Evolutionary conservation across 2,888 invertebrate genomes (phyloP).

Genomic region (Heliconius cydno): DNA sequence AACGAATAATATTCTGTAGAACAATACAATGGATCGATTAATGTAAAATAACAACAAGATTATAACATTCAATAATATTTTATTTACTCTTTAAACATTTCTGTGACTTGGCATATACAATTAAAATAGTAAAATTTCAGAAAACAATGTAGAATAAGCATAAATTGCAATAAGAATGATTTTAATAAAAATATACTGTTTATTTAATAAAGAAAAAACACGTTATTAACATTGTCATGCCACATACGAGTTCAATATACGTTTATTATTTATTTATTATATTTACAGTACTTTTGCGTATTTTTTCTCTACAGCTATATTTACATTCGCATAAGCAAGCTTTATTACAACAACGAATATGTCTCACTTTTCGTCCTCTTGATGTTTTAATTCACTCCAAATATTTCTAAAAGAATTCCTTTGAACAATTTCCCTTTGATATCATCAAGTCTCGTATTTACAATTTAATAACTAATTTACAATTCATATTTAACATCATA

Average conservation of each 20-base stretch:
- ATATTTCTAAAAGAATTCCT: slow-evolving; percentile 27
- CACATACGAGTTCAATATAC: slow-evolving; percentile 28
- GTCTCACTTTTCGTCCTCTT: slow-evolving; percentile 37
- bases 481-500: slow-evolving; percentile 22
- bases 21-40: no score
- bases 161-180: neutral
- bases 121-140: slow-evolving; percentile 7
- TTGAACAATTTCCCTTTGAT: slow-evolving; percentile 23
- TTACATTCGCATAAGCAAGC: slow-evolving; percentile 38
- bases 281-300: slow-evolving; percentile 8
- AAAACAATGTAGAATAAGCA: slow-evolving; percentile 7
- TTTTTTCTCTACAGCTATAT: slow-evolving; percentile 31
- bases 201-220: slow-evolving; percentile 17
- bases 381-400: slow-evolving; percentile 24
- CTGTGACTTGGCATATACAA: slow-evolving; percentile 9
- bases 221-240: slow-evolving; percentile 28
- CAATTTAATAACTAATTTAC: slow-evolving; percentile 21
- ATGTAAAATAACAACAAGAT: slow-evolving; percentile 1
- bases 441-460: slow-evolving; percentile 23
- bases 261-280: slow-evolving; percentile 20
- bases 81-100: slow-evolving; percentile 26
- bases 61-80: slow-evolving; percentile 36
- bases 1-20: neutral
- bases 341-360: slow-evolving; percentile 28
- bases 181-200: slow-evolving; percentile 14